Percentiles rank a stretch among this genome's conserved stretches.
Evolutionary conservation across 2,113 vertebrate species (phyloP).

Genomic region (Eulemur macaco): DNA sequence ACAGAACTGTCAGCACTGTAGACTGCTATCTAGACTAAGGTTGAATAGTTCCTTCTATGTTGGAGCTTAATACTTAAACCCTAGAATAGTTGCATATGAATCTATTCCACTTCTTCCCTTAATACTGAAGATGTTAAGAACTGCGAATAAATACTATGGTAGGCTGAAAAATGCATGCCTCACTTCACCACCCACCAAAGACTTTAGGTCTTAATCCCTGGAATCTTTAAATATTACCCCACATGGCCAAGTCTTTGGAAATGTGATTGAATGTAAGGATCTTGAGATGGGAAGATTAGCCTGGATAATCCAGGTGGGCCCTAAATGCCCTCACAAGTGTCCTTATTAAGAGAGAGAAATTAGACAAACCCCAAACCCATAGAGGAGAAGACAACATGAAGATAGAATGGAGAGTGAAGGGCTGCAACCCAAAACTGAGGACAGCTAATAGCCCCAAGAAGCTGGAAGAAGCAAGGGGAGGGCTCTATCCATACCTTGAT

Average conservation of each 20-base stretch:
- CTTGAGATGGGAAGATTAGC: neutral
- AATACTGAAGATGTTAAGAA: neutral
- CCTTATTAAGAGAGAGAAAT: neutral
- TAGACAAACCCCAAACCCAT: neutral
- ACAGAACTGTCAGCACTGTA: neutral
- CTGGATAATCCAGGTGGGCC: neutral
- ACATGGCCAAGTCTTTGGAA: neutral
- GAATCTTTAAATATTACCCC: neutral
- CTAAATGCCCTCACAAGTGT: neutral
- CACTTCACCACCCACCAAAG: neutral
- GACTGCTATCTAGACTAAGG: neutral
- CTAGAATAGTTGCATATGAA: neutral
- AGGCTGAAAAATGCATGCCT: neutral
- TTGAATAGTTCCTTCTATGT: neutral
- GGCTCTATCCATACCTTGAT: neutral
- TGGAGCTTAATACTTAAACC: neutral
- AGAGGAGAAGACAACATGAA: neutral
- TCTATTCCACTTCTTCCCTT: neutral
- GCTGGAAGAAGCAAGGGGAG: neutral
- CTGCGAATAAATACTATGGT: neutral
- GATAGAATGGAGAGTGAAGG: neutral
- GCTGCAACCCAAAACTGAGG: neutral
- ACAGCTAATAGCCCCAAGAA: neutral
- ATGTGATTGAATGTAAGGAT: neutral
- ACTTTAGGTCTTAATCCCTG: neutral